Conservation (phyloP, 2,113 vertebrate genomes). For the Tachysurus vachellii region DNA sequence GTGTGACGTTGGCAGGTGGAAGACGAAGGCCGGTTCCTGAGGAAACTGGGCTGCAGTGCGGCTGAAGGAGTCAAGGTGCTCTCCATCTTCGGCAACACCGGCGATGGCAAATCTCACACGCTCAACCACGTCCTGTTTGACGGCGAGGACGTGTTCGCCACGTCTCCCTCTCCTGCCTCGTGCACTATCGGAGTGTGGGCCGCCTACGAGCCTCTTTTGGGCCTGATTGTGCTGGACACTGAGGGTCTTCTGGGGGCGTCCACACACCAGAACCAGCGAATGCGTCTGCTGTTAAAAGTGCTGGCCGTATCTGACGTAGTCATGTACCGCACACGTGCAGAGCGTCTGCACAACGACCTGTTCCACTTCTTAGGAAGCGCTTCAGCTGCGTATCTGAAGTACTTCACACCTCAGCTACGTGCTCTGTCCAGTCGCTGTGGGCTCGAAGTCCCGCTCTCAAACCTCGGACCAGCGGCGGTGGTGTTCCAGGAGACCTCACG, state of each 20-base stretch:
- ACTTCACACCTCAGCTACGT: slow-evolving; percentile 77
- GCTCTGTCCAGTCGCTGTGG: slow-evolving; percentile 77
- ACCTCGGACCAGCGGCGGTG: slow-evolving; percentile 75
- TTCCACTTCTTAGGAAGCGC: slow-evolving; percentile 81
- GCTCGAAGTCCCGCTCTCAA: slow-evolving; percentile 78
- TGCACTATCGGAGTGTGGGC: slow-evolving; percentile 83
- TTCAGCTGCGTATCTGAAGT: slow-evolving; percentile 77
- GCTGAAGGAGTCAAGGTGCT: slow-evolving; percentile 75
- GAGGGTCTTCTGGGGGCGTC: slow-evolving; percentile 77
- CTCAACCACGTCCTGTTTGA: slow-evolving; percentile 78
- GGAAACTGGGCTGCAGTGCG: slow-evolving; percentile 66
- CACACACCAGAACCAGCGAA: slow-evolving; percentile 74
- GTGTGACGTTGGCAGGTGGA: slow-evolving; percentile 62
- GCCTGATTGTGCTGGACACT: slow-evolving; percentile 75
- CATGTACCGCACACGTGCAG: slow-evolving; percentile 78
- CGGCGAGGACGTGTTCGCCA: slow-evolving; percentile 72
- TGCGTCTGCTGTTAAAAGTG: slow-evolving; percentile 78
- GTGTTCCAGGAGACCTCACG: slow-evolving; percentile 81
- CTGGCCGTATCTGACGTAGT: slow-evolving; percentile 80
- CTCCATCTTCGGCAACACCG: slow-evolving; percentile 82
- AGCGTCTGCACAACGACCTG: slow-evolving; percentile 83
- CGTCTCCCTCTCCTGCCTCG: slow-evolving; percentile 77
- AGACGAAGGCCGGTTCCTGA: slow-evolving; percentile 67
- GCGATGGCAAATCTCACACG: slow-evolving; percentile 84
- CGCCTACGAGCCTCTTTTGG: slow-evolving; percentile 69